A percentile compares a stretch with the other conserved stretches of the same genome.
These are phyloP conservation scores for Proterorhinus semilunaris DNA, from an alignment of 2,113 vertebrate genomes.

Conservation along the genomic window DNA sequence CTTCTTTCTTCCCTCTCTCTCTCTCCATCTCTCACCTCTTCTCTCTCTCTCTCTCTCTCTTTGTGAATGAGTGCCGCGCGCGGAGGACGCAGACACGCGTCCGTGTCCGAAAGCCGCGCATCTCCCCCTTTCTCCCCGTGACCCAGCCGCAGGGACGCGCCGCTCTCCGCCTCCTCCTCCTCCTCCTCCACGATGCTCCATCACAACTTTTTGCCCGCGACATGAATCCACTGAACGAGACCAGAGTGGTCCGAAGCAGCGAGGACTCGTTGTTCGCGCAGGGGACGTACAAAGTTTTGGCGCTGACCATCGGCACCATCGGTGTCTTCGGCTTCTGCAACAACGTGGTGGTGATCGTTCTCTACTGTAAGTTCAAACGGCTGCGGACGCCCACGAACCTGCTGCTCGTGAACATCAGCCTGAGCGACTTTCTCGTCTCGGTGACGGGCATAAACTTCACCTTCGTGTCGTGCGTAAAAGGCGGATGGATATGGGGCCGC, in stretches of 20 bases:
- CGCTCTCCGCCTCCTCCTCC: slow-evolving; percentile 16
- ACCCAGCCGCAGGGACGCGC: background rate
- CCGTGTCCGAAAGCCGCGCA: background rate
- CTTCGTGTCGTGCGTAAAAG: slow-evolving; percentile 83
- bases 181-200: slow-evolving; percentile 59
- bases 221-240: slow-evolving; percentile 74
- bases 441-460: slow-evolving; percentile 83
- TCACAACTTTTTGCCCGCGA: slow-evolving; percentile 36
- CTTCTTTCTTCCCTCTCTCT: background rate
- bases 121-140: background rate
- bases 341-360: slow-evolving; percentile 82
- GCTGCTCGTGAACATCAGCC: slow-evolving; percentile 84
- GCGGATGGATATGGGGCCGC: slow-evolving; percentile 84
- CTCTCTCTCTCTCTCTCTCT: background rate
- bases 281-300: slow-evolving; percentile 84
- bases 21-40: background rate
- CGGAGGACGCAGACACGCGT: too few relatives aligned
- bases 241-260: slow-evolving; percentile 46
- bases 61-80: slow-evolving; percentile 12
- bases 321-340: slow-evolving; percentile 84
- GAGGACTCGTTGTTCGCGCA: slow-evolving; percentile 73
- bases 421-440: slow-evolving; percentile 85
- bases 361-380: slow-evolving; percentile 84
- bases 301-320: slow-evolving; percentile 81
- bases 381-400: slow-evolving; percentile 85